Base-by-base conservation (phyloP, 2,888 invertebrate species). In the Eudasyphora cyanicolor region DNA sequence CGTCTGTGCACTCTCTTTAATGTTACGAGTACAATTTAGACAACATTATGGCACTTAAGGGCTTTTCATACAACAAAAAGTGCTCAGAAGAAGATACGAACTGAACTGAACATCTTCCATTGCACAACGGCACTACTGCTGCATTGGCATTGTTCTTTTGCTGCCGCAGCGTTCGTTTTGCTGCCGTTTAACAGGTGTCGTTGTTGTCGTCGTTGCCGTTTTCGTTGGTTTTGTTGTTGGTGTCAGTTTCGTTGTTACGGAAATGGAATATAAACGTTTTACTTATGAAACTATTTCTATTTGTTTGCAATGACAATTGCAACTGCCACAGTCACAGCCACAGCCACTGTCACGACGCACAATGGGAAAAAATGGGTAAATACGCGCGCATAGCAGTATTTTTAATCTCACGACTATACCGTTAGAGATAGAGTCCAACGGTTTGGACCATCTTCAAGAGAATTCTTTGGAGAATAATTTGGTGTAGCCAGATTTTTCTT, bases 41-140 rank as follows among this genome's bases (percentile, higher is more conserved):
- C 77, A 83, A 80, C 84, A 81, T 81, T 67, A 81, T 81, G 67
- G 78, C 78, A 84, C 84, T 84, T 84, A 81, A 84, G 84, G 84
- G 49, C 75, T 80, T 83, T 76, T 78, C 64, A 80, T 27, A 42
- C 74, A 60, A 42, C 42, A 29, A 60, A 42, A 54, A 54, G 32
- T n/a, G 45, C 21, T n/a, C 51, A 51, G 12, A 51, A 17, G 24
- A n/a, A n/a, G n/a, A n/a, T n/a, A n/a, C n/a, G 12, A 14, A 27
- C 38, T n/a, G 49, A 62, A 27, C 17, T 49, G 49, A 60, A 64
- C 64, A 64, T 38, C 64, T n/a, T n/a, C 67, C 42, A 57, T 12
- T 38, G 19, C 19, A 21, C 38, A 19, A 21, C 10, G 8, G 64
- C 75, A 71, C 77, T 86, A n/a, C n/a, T 74, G 75, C 81, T 76